Percentiles rank a stretch among this genome's conserved stretches.
Conservation (phyloP, 1,140 invertebrate genomes). For the Drosophila pectinifera region DNA sequence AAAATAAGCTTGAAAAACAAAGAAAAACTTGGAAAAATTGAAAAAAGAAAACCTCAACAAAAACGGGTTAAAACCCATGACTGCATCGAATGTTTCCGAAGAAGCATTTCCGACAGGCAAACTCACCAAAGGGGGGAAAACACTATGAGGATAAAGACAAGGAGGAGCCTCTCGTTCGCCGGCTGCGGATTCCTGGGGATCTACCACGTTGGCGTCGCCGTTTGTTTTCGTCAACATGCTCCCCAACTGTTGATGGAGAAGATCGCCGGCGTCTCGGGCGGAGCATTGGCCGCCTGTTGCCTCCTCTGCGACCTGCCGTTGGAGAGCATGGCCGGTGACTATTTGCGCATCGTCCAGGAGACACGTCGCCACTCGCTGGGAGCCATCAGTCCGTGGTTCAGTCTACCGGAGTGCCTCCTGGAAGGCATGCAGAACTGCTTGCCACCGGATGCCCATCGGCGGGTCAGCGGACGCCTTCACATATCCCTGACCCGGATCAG, state of each 20-base stretch:
- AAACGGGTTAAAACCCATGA: background rate
- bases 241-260: constrained; percentile 96
- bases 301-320: constrained; percentile 96
- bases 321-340: constrained; percentile 95
- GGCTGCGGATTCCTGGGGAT: constrained; percentile 99
- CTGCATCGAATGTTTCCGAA: background rate
- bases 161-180: constrained; percentile 97
- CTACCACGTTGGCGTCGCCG: constrained; percentile 98
- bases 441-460: constrained; percentile 96
- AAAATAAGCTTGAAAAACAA: constrained; percentile 17
- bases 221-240: constrained; percentile 97
- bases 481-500: constrained; percentile 97
- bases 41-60: constrained; percentile 8
- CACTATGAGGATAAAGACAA: background rate
- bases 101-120: no score
- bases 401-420: constrained; percentile 94
- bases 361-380: constrained; percentile 94
- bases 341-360: constrained; percentile 93
- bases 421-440: constrained; percentile 93
- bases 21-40: constrained; percentile 24
- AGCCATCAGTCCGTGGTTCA: constrained; percentile 97
- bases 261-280: constrained; percentile 98
- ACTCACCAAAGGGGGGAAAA: no score
- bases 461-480: constrained; percentile 95
- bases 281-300: constrained; percentile 96